Evolutionary conservation across 2,888 invertebrate species (phyloP).

Genomic region (Drosophila vallismaia): DNA sequence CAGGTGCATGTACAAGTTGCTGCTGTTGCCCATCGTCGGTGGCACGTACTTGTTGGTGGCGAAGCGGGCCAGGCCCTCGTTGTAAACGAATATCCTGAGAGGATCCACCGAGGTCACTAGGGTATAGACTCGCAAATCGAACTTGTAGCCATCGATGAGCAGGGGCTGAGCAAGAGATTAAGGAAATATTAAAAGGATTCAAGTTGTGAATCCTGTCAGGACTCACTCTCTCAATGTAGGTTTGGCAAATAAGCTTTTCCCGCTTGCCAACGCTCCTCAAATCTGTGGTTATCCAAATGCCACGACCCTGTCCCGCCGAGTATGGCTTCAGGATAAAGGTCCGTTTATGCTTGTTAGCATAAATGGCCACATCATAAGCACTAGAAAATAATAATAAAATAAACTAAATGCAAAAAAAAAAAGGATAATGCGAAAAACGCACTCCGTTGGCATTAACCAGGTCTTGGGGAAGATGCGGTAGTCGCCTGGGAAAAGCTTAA

Average conservation of each 20-base stretch:
- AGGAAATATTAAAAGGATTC: background rate
- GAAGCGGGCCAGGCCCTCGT: conserved; percentile 94
- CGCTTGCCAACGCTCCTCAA: conserved; percentile 89
- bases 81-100: conserved; percentile 93
- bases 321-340: conserved; percentile 95
- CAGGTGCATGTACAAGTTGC: conserved; percentile 96
- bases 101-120: conserved; percentile 96
- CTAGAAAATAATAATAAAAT: conserved; percentile 69
- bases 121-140: conserved; percentile 94
- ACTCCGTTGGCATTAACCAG: conserved; percentile 97
- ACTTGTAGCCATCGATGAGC: conserved; percentile 95
- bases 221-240: conserved; percentile 85
- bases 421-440: conserved; percentile 80
- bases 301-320: conserved; percentile 94
- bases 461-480: conserved; percentile 96
- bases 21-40: conserved; percentile 91
- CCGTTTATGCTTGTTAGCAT: conserved; percentile 86
- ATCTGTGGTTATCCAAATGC: conserved; percentile 93
- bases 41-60: conserved; percentile 94
- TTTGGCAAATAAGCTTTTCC: conserved; percentile 94
- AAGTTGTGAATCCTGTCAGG: too few species aligned
- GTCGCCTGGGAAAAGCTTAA: conserved; percentile 93
- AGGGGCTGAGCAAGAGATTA: conserved; percentile 87
- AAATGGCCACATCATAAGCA: conserved; percentile 88
- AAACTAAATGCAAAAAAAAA: background rate